Percentiles rank a stretch among this genome's conserved stretches.
Evolutionary conservation across 1,140 invertebrate genomes (phyloP).

Genomic region (Heterodera schachtii): DNA sequence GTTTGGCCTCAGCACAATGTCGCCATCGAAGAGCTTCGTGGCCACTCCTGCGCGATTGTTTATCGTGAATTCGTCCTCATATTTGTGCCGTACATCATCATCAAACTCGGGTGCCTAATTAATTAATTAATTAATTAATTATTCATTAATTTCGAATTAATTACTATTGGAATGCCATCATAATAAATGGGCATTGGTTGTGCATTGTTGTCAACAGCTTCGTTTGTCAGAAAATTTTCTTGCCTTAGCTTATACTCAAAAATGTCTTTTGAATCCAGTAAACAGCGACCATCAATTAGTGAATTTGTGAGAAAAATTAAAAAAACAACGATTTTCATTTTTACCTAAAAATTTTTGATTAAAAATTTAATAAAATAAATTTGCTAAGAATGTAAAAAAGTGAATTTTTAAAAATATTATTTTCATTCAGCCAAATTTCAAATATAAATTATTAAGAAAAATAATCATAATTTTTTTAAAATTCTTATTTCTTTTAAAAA

Average conservation of each 20-base stretch:
- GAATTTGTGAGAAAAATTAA: neutral
- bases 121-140: neutral
- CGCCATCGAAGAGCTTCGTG: slow-evolving; percentile 24
- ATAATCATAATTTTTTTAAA: too few relatives aligned
- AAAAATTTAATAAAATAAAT: too few relatives aligned
- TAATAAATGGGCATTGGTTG: neutral
- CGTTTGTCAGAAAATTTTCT: too few relatives aligned
- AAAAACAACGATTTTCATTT: neutral
- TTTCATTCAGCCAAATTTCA: too few relatives aligned
- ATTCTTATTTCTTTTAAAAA: too few relatives aligned
- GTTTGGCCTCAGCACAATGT: slow-evolving; percentile 22
- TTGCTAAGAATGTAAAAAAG: too few relatives aligned
- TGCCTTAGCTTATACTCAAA: neutral
- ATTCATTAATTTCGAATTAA: neutral
- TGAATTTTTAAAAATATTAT: too few relatives aligned
- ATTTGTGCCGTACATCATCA: neutral
- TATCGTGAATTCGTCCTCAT: slow-evolving; percentile 29
- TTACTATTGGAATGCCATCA: neutral
- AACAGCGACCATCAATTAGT: neutral
- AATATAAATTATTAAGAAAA: too few relatives aligned
- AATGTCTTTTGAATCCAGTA: neutral
- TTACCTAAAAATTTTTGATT: too few relatives aligned
- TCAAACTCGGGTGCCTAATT: neutral
- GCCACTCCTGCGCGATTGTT: slow-evolving; percentile 17
- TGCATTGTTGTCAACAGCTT: neutral